A percentile compares a stretch with the other conserved stretches of the same genome.
Evolutionary conservation across 2,888 invertebrate genomes (phyloP).

Genomic region (Apamea monoglypha): DNA sequence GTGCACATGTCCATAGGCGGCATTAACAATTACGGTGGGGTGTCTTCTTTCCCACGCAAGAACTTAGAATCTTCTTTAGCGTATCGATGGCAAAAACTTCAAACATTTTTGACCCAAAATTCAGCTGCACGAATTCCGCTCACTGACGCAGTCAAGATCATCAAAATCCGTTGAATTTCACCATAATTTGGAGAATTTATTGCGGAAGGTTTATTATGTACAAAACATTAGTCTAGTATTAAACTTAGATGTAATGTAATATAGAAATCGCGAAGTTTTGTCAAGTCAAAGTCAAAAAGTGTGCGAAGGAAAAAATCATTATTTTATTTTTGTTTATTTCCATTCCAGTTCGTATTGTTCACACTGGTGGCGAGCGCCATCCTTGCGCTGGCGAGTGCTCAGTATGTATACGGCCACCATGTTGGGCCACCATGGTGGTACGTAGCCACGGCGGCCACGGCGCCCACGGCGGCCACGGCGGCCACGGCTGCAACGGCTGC

Average conservation of each 20-base stretch:
- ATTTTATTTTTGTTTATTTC: slow-evolving; percentile 10
- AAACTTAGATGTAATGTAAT: background rate
- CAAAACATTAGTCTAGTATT: background rate
- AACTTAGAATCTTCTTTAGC: too few relatives aligned
- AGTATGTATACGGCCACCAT: background rate
- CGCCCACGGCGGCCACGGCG: background rate
- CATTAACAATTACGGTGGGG: too few relatives aligned
- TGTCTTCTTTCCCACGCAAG: too few relatives aligned
- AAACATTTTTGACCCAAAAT: too few relatives aligned
- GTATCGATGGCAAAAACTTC: too few relatives aligned
- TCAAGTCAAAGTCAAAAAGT: background rate
- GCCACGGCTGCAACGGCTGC: too few relatives aligned
- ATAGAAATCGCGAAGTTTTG: background rate
- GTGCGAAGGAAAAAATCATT: too few relatives aligned
- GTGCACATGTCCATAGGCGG: too few relatives aligned
- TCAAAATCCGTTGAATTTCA: background rate
- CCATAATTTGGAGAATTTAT: background rate
- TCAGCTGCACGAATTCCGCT: too few relatives aligned
- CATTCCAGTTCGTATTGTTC: slow-evolving; percentile 52
- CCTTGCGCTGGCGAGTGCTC: slow-evolving; percentile 34
- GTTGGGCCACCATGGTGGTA: too few relatives aligned
- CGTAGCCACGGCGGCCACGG: background rate
- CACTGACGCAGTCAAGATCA: too few relatives aligned
- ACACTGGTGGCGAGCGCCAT: slow-evolving; percentile 40
- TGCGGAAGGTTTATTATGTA: background rate